Evolutionary conservation across 2,113 vertebrate genomes (phyloP), one percentile per base, ranked within the genome.

Genomic region (Corvus hawaiiensis): DNA sequence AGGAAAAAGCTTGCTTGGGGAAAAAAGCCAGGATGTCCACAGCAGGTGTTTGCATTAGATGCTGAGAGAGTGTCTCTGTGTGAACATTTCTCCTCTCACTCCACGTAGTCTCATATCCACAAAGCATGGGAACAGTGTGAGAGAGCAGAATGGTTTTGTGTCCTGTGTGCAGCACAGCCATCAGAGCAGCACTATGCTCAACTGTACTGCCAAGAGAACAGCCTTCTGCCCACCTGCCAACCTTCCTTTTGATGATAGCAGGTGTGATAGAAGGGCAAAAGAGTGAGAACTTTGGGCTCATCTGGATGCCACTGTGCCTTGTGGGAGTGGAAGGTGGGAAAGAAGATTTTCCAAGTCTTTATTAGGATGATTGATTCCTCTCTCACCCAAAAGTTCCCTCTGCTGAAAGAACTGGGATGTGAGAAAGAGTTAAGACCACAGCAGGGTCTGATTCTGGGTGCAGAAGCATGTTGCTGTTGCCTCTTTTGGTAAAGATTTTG

Each of bases 131-230:
- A 82, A 9, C 30, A 37, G 23, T 8, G 5, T 68, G n/a, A 51
- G 18, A 51, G 27, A 13, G 23, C 30, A 67, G 37, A 75, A n/a
- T 0, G 1, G 7, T 12, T 90, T 77, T 54, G 4, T 63, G n/a
- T 37, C n/a, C 41, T 43, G 20, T 1, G 0, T 15, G 39, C 9
- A 16, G 15, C 3, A 8, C 7, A 58, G 22, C 24, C 35, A 16
- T 32, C 39, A 30, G 64, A 67, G 43, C 10, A n/a, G 46, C 37
- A 7, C 11, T 21, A 2, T 15, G 35, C 7, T 82, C 20, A 10
- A 33, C 69, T n/a, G 11, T 33, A 30, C 2, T 61, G 21, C 37
- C 44, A 72, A 78, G n/a, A 79, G 24, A 78, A 59, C 5, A 61
- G 4, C 20, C 13, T 49, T 49, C 24, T 49, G 14, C 24, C 58